Evolutionary conservation across 2,888 invertebrate genomes (phyloP).

Genomic region (Fragum fragum): DNA sequence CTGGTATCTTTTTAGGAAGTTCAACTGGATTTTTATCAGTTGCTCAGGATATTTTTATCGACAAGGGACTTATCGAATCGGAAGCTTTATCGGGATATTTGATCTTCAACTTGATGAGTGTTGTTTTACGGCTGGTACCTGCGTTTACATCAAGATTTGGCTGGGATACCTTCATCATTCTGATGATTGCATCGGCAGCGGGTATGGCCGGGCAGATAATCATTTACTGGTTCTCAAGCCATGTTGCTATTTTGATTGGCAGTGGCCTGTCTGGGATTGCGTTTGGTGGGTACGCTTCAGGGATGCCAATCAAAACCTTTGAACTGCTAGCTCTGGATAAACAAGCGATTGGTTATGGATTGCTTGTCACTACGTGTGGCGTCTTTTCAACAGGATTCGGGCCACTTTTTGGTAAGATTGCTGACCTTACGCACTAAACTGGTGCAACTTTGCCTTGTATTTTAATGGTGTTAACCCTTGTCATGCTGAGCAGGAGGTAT

Average conservation of each 20-base stretch:
- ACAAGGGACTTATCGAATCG: background rate
- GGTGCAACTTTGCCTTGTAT: background rate
- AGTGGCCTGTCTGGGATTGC: background rate
- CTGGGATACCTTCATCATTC: background rate
- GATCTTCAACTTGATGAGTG: background rate
- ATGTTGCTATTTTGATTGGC: background rate
- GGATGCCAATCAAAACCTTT: background rate
- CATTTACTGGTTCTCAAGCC: background rate
- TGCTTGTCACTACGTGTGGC: background rate
- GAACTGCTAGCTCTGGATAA: background rate
- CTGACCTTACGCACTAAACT: background rate
- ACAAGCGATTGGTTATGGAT: background rate
- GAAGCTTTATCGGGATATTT: background rate
- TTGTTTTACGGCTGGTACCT: background rate
- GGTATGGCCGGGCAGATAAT: background rate
- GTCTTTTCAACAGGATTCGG: background rate
- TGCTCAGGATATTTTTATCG: constrained; percentile 5
- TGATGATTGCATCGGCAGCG: background rate
- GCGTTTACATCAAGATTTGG: background rate
- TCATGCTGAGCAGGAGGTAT: no score
- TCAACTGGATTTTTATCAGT: background rate
- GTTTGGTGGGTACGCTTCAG: background rate
- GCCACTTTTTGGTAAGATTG: constrained; percentile 7
- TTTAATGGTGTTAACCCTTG: background rate
- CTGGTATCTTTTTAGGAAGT: background rate